A percentile compares a stretch with the other conserved stretches of the same genome.
phyloP scores from a whole-genome alignment of 2,113 vertebrate genomes.

The Sardina pilchardus region DNA sequence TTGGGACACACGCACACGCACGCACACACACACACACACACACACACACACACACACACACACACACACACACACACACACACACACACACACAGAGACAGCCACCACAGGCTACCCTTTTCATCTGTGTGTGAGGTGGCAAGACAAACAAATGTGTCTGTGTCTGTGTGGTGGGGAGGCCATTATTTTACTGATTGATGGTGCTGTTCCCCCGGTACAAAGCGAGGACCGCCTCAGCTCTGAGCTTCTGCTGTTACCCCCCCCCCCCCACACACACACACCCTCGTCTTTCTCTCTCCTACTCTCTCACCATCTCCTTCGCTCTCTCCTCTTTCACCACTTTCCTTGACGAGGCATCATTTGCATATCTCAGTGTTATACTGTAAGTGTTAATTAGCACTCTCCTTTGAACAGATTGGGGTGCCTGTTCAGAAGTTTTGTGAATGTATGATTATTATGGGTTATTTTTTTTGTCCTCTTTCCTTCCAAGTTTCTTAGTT shows the following conservation, averaged over 20 bases:
- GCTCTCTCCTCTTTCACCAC: background rate
- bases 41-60: background rate
- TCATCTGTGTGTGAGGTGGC: constrained; percentile 34
- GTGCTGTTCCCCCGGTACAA: constrained; percentile 13
- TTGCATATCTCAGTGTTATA: constrained; percentile 42
- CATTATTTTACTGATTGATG: constrained; percentile 50
- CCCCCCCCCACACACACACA: background rate
- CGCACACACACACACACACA: background rate
- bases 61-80: background rate
- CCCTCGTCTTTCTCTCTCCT: background rate
- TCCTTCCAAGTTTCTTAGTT: background rate
- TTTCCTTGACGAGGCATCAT: constrained; percentile 30
- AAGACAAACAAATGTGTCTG: constrained; percentile 27
- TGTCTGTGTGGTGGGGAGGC: constrained; percentile 33
- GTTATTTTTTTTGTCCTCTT: background rate
- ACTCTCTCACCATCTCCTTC: background rate
- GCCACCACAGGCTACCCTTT: constrained; percentile 21
- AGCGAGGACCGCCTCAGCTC: background rate
- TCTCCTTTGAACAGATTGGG: constrained; percentile 39
- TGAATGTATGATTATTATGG: constrained; percentile 29
- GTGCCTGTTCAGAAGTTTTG: background rate
- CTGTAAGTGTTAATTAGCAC: constrained; percentile 38
- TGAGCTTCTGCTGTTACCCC: background rate
- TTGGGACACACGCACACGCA: background rate
- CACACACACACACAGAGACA: background rate